Evolutionary conservation across 1,140 invertebrate genomes (phyloP), one percentile per base, ranked within the genome.

Genomic region (Onthophagus taurus): DNA sequence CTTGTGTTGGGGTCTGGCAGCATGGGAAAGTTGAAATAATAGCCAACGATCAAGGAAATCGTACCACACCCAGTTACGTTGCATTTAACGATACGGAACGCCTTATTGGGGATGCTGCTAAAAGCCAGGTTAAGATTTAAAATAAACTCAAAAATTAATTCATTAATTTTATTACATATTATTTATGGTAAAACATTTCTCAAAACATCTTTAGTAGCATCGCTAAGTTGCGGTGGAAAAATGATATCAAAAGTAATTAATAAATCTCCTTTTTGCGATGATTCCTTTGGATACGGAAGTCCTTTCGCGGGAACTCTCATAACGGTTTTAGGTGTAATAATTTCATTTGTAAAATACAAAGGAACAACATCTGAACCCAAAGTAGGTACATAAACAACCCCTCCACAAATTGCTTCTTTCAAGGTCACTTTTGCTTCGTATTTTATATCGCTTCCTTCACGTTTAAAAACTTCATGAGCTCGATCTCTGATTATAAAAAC

Each of bases 401-500:
- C 72, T 26, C 89, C 89, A 66, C 85, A 89, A 0, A 93, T 66
- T 16, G 89, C 85, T 67, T 89, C 69, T 64, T 82, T 83, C 9
- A 96, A 65, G 11, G 75, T 72, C 14, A 97, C 68, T 55, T 82
- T 85, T n/a, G 81, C 84, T 2, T 77, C 81, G 60, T 90, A 94
- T 47, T 73, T 72, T 31, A 90, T 74, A 65, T 96, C 88, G 57
- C 76, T 81, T 19, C 86, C 89, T 64, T 96, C 90, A 42, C 92
- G 68, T 59, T 83, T 89, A 59, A 94, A 96, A 0, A 75, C 53
- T 6, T 77, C 60, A 69, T 97, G 91, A 3, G 87, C 80, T 63
- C 95, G 94, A 66, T 97, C 92, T 51, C 83, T 76, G 33, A 97
- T 91, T 26, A 94, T 87, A 63, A 97, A 97, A n/a, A 94, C 81